Evolutionary conservation across 2,888 invertebrate genomes (phyloP), one percentile per base, ranked within the genome.

Genomic region (Amaurobius ferox): DNA sequence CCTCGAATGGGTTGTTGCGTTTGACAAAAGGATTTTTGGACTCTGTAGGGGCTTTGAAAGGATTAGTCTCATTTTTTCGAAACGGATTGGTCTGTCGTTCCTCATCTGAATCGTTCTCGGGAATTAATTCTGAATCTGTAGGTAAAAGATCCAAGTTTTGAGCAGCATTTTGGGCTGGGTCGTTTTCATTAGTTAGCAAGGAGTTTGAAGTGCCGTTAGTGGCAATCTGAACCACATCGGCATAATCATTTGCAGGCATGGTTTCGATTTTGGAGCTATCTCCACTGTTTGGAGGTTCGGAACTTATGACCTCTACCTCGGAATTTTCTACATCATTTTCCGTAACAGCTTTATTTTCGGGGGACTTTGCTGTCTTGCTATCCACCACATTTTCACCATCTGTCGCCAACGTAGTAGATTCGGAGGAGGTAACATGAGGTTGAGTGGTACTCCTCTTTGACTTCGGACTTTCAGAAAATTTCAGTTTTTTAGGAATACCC

Each of bases 1-100:
- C 67, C 28, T 76, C 66, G 5, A 83, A 67, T 0, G 77, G 72
- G 55, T 83, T 77, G 30, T 16, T 66, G 16, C 55, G 19, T 11
- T 2, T 39, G 0, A 55, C 19, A 19, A 80, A 79, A 3, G 71
- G 79, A 48, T 79, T 79, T 28, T 70, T 70, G 9, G 32, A 26
- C 1, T 83, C 64, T 48, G 23, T 26, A 23, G 16, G 1, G 30
- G 28, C 19, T 39, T 39, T 40, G 39, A 79, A 79, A 62, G 79
- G 79, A 68, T 77, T 77, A 6, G 55, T 68, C 23, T 77, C 68
- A 19, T 23, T 67, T n/a, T 7, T 16, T 5, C 23, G n/a, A 9
- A 44, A 79, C 61, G 6, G 78, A 71, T 32, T 68, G 11, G 68
- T 40, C 7, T 40, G 16, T 19, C 55, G 23, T 55, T 55, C 55